Base-by-base conservation (phyloP, 2,888 invertebrate species). In the Ornithoptera alexandrae region DNA sequence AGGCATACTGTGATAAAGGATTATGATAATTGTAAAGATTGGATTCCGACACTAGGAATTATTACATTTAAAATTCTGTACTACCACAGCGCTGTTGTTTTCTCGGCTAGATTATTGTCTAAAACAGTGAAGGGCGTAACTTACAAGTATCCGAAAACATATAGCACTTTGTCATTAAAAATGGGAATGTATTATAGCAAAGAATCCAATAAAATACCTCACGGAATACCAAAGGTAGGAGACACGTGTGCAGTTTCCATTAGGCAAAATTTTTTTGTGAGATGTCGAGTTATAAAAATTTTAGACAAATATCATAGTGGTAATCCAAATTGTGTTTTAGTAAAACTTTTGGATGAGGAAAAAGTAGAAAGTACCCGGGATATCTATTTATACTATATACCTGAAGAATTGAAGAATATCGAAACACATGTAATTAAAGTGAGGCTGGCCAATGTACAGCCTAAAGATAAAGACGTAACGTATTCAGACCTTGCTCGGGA, bases 291-390 rank as follows among this genome's bases (percentile, higher is more conserved):
- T 0, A 70, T 94, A 1, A 90, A 90, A 75, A 83, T 94, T 53
- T 70, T 87, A 4, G 79, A 80, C 46, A 73, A 77, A 50, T 83
- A 86, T 75, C 77, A 80, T 60, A 84, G 80, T 42, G 86, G 84
- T 0, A 79, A 81, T 36, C 85, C 89, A 6, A 80, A 83, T 71
- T 71, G 75, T 1, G 81, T 94, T 0, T 76, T 92, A 70, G 84
- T 96, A 3, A 93, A 93, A 72, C 88, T 94, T 39, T 87, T 96
- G 17, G 96, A 96, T 74, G 93, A 93, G 75, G 95, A 95, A 59
- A 86, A 81, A 64, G 81, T 87, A 2, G 86, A 92, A 62, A 81
- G 78, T 18, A 86, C 88, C 0, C 79, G 81, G 22, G 89, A 86
- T 74, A 87, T 86, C 18, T 84, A 85, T 75, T 75, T 94, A 1